Evolutionary conservation across 2,888 invertebrate species (phyloP), one percentile per base, ranked within the genome.

Genomic region (Gymnoscelis rufifasciata): DNA sequence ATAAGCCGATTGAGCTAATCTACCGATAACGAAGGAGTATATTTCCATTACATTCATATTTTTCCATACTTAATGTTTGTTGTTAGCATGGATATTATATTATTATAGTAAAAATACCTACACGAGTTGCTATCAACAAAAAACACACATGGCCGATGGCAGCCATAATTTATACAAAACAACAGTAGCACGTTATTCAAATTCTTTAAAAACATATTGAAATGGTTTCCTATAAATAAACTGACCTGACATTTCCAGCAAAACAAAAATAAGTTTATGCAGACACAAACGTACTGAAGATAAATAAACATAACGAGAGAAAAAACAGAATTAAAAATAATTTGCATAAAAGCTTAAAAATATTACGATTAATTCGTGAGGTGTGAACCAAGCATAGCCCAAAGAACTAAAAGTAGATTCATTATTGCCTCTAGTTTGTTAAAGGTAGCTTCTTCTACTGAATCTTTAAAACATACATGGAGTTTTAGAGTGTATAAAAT

Each of bases 31-130:
- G 54, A 49, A 49, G 3, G 15, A 15, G 66, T 62, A 68, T 42
- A 66, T 71, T 67, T 70, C 65, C 68, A 58, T 51, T 54, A 49
- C 55, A 55, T 56, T 31, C 26, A 35, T 43, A 43, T 45, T 54
- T 43, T 59, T 69, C 10, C 35, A 35, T 19, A 15, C 70, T 57
- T 57, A 57, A 53, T 57, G 49, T 55, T 63, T 59, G 51, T 48
- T 48, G 52, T 62, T 56, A 56, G 49, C 56, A 62, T 57, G 58
- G 59, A 60, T 59, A 57, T 52, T 10, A n/a, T n/a, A n/a, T n/a
- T n/a, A n/a, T n/a, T n/a, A n/a, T 5, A 19, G 5, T 19, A 19
- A 19, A 19, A 19, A 3, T 3, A 19, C 5, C 19, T 19, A 19
- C 19, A 19, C 19, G 19, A 19, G 19, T 19, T 19, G 19, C 19